A percentile compares a stretch with the other conserved stretches of the same genome.
These are phyloP conservation scores for Drosophila peninsularis DNA, from an alignment of 2,888 invertebrate genomes.

Conservation along the genomic window DNA sequence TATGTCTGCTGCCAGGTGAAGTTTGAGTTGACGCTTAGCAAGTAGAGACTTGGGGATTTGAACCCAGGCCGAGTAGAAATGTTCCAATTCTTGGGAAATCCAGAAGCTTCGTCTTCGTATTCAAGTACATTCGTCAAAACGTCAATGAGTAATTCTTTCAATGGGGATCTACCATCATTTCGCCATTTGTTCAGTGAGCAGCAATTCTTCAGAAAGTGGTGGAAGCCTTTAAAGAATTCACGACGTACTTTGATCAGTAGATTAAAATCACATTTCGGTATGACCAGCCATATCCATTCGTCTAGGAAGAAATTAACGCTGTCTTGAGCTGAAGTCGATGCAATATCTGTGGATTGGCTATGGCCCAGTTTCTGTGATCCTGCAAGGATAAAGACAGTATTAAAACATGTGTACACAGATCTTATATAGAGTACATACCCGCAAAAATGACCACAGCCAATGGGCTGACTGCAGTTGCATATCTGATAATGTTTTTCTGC, in stretches of 20 bases:
- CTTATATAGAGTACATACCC: slow-evolving; percentile 29
- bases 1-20: slow-evolving; percentile 36
- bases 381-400: slow-evolving; percentile 2
- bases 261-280: slow-evolving; percentile 38
- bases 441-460: slow-evolving; percentile 59
- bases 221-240: slow-evolving; percentile 46
- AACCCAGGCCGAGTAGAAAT: slow-evolving; percentile 12
- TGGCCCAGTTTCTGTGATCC: slow-evolving; percentile 38
- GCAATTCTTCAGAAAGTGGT: slow-evolving; percentile 48
- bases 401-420: not conserved
- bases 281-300: slow-evolving; percentile 68
- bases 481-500: slow-evolving; percentile 84
- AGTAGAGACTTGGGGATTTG: slow-evolving; percentile 32
- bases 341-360: slow-evolving; percentile 20
- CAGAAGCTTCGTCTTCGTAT: slow-evolving; percentile 41
- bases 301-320: slow-evolving; percentile 54
- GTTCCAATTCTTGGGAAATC: slow-evolving; percentile 20
- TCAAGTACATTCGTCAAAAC: slow-evolving; percentile 40
- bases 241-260: slow-evolving; percentile 52
- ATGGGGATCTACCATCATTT: not conserved
- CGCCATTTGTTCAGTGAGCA: slow-evolving; percentile 30
- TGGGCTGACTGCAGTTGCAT: slow-evolving; percentile 53
- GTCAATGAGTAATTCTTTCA: slow-evolving; percentile 12
- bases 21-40: slow-evolving; percentile 45
- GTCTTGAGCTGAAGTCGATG: not conserved